phyloP scores from a whole-genome alignment of 2,888 invertebrate genomes.

The Nephrotoma guestfalica region DNA sequence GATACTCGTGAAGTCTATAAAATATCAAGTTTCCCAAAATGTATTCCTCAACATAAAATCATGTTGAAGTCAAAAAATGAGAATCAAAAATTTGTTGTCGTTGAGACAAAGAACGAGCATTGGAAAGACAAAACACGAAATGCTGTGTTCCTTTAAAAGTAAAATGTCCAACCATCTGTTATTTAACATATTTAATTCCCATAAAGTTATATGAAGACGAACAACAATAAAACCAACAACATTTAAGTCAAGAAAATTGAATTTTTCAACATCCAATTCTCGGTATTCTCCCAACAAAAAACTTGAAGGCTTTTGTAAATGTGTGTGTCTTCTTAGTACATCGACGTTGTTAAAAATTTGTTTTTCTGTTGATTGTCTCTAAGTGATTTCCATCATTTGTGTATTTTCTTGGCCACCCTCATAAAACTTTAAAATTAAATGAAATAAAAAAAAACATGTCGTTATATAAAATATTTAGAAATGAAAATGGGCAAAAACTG shows the following conservation, averaged over 20 bases:
- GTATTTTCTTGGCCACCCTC: not conserved
- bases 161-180: conserved; percentile 1
- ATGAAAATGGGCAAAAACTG: not conserved
- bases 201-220: not conserved
- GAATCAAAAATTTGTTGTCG: not conserved
- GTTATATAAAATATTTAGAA: not conserved
- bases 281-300: not conserved
- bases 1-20: too few relatives aligned
- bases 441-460: not conserved
- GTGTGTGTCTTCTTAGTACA: not conserved
- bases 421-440: not conserved
- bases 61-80: not conserved
- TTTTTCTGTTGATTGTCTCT: not conserved
- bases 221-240: not conserved
- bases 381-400: not conserved
- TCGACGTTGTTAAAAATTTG: not conserved
- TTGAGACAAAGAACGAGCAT: not conserved
- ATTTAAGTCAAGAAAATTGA: not conserved
- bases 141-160: not conserved
- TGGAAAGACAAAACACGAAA: not conserved
- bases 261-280: not conserved
- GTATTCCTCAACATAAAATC: not conserved
- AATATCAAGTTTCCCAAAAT: too few relatives aligned
- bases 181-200: not conserved
- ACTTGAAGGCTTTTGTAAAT: not conserved